Conservation (phyloP, 2,113 vertebrate genomes). For the Paratilapia polleni region DNA sequence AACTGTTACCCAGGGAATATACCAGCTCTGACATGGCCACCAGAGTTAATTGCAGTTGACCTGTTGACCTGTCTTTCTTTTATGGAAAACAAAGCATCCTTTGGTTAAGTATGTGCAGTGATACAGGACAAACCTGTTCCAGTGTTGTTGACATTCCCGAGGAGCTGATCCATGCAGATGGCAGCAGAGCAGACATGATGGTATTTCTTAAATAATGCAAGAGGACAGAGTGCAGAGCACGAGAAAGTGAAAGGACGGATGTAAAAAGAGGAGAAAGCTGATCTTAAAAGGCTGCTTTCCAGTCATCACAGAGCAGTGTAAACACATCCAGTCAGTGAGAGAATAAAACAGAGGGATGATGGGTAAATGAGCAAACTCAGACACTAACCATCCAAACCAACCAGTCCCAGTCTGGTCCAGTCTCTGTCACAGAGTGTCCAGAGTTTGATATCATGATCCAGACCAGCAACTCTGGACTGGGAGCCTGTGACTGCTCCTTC, state of each 20-base stretch:
- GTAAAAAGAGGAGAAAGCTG: constrained; percentile 20
- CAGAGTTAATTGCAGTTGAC: background rate
- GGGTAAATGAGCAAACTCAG: background rate
- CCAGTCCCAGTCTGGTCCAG: no score
- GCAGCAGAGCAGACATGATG: constrained; percentile 40
- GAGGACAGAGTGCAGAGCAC: constrained; percentile 49
- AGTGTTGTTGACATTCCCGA: constrained; percentile 38
- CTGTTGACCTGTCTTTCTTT: background rate
- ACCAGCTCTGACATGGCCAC: background rate
- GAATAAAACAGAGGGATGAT: constrained; percentile 26
- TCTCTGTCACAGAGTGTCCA: constrained; percentile 5
- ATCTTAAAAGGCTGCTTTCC: constrained; percentile 44
- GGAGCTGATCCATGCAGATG: constrained; percentile 27
- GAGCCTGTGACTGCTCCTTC: constrained; percentile 33
- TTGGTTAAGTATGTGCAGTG: background rate
- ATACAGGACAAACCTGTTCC: constrained; percentile 13
- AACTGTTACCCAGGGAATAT: background rate
- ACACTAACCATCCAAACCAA: background rate
- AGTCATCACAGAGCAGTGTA: constrained; percentile 44
- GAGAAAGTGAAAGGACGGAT: background rate
- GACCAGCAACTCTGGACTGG: constrained; percentile 4
- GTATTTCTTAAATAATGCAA: constrained; percentile 73
- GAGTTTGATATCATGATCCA: constrained; percentile 33
- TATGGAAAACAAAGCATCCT: background rate
- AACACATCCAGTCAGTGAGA: constrained; percentile 37